These are phyloP conservation scores for Ethmia dodecea DNA, from an alignment of 2,888 invertebrate genomes.

Conservation along the genomic window DNA sequence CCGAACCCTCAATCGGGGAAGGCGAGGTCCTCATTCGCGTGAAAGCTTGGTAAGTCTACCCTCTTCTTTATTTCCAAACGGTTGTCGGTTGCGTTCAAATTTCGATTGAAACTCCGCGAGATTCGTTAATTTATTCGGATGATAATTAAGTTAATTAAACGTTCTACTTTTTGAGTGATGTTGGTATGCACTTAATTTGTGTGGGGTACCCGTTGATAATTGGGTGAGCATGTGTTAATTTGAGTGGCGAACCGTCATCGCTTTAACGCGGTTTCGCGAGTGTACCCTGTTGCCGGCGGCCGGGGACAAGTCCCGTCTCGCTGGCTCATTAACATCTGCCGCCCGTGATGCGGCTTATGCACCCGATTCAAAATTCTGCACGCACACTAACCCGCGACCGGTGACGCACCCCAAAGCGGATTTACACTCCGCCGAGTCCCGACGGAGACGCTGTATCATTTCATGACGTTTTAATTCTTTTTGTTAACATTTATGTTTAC, in stretches of 20 bases:
- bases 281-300: slow-evolving; percentile 27
- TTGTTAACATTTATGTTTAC: slow-evolving; percentile 23
- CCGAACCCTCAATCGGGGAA: slow-evolving; percentile 83
- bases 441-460: slow-evolving; percentile 17
- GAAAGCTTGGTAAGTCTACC: slow-evolving; percentile 87
- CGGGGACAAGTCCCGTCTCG: slow-evolving; percentile 33
- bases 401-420: slow-evolving; percentile 47
- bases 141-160: neutral
- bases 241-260: neutral
- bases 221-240: slow-evolving; percentile 8
- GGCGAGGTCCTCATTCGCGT: slow-evolving; percentile 90
- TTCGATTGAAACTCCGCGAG: slow-evolving; percentile 4
- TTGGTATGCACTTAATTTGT: slow-evolving; percentile 1
- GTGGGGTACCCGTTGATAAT: slow-evolving; percentile 2
- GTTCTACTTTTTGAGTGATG: neutral
- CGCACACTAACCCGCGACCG: slow-evolving; percentile 38
- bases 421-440: slow-evolving; percentile 43
- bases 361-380: slow-evolving; percentile 53
- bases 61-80: slow-evolving; percentile 13
- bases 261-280: slow-evolving; percentile 16
- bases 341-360: slow-evolving; percentile 33
- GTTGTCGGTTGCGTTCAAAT: slow-evolving; percentile 8
- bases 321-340: slow-evolving; percentile 55
- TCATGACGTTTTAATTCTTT: slow-evolving; percentile 22
- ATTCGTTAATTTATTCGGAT: slow-evolving; percentile 1